phyloP scores from a whole-genome alignment of 2,888 invertebrate species.

The Heliconius aoede region DNA sequence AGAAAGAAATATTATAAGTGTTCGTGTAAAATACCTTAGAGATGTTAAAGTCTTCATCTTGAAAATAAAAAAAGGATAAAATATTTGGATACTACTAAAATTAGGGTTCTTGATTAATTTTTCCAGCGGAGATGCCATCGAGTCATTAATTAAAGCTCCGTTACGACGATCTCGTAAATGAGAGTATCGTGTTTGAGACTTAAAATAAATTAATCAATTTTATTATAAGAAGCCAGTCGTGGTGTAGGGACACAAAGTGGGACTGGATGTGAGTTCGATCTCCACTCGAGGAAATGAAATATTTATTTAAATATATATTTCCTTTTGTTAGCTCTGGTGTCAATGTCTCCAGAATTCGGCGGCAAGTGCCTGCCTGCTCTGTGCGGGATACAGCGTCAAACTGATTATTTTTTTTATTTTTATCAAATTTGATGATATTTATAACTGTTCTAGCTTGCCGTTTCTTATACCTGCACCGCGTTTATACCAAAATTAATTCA shows the following conservation, averaged over 20 bases:
- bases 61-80: background rate
- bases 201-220: constrained; percentile 48
- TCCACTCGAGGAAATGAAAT: too few relatives aligned
- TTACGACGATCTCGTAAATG: constrained; percentile 54
- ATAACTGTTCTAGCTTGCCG: background rate
- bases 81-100: constrained; percentile 3
- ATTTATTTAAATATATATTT: too few relatives aligned
- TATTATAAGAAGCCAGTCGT: too few relatives aligned
- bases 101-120: constrained; percentile 27
- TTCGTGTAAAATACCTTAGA: background rate
- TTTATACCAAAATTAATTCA: background rate
- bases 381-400: too few relatives aligned
- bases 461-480: constrained; percentile 18
- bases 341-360: too few relatives aligned
- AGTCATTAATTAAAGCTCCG: constrained; percentile 54
- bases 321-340: too few relatives aligned
- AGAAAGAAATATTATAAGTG: background rate
- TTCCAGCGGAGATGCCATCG: constrained; percentile 17
- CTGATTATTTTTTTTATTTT: background rate
- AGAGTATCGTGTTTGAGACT: constrained; percentile 53
- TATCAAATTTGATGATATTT: background rate
- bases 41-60: background rate
- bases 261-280: too few relatives aligned
- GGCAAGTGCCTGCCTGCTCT: too few relatives aligned
- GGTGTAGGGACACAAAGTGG: too few relatives aligned